phyloP scores from a whole-genome alignment of 2,113 vertebrate genomes.

The Sialia sialis region DNA sequence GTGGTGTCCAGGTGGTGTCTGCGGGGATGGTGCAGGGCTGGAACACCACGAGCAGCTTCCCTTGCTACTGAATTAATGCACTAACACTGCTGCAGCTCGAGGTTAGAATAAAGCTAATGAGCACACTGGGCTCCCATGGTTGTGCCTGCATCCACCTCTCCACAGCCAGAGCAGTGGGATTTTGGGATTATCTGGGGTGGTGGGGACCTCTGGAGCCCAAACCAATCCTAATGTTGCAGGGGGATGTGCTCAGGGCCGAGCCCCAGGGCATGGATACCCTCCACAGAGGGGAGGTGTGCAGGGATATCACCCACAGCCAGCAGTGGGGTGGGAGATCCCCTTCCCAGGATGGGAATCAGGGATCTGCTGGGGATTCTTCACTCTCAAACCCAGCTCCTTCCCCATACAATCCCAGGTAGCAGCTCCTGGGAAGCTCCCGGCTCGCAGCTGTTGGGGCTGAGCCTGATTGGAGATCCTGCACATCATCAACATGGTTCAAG shows the following conservation, averaged over 20 bases:
- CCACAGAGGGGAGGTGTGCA: fast-evolving
- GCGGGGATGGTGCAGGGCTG: neutral
- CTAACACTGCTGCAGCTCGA: neutral
- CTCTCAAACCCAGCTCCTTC: neutral
- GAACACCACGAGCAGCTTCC: neutral
- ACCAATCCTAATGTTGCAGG: fast-evolving
- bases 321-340: neutral
- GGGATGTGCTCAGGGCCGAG: neutral
- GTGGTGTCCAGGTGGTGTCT: neutral
- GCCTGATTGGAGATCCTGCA: neutral
- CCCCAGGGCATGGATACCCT: neutral
- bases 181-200: neutral
- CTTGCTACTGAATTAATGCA: neutral
- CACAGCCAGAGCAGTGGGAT: fast-evolving
- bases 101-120: conserved; percentile 1
- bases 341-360: neutral
- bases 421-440: neutral
- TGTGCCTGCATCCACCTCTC: neutral
- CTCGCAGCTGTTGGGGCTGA: neutral
- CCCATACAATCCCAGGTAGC: neutral
- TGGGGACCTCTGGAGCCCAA: neutral
- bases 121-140: neutral
- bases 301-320: fast-evolving
- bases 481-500: fast-evolving
- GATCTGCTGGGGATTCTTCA: neutral